These are phyloP conservation scores for Brachypalpus laphriformis DNA, from an alignment of 2,888 invertebrate genomes.

Conservation along the genomic window DNA sequence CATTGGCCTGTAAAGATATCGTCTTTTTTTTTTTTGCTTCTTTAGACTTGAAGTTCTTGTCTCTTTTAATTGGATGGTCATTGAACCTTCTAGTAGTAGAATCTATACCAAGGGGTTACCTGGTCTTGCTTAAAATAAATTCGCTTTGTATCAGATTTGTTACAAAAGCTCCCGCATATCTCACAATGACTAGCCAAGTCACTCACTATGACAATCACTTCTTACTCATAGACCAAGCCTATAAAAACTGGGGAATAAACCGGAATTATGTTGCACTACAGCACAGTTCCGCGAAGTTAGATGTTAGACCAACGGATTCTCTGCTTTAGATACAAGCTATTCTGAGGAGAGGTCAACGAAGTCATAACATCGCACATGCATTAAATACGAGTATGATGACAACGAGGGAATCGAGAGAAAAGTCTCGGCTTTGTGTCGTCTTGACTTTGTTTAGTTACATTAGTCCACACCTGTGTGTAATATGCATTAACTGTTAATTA, in stretches of 20 bases:
- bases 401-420: not conserved
- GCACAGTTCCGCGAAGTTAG: not conserved
- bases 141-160: not conserved
- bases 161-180: not conserved
- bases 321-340: not conserved
- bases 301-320: not conserved
- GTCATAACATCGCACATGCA: not conserved
- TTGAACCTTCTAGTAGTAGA: no score
- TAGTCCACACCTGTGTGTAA: conserved; percentile 22
- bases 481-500: conserved; percentile 37
- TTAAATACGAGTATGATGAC: not conserved
- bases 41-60: not conserved
- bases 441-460: not conserved
- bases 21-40: not conserved
- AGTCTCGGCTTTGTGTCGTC: not conserved
- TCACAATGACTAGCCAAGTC: not conserved
- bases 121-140: no score
- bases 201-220: conserved; percentile 26
- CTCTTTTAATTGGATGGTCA: not conserved
- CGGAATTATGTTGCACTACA: no score
- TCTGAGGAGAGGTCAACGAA: not conserved
- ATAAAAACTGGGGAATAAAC: conserved; percentile 10
- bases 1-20: not conserved
- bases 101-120: no score
- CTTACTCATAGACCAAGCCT: conserved; percentile 17